A percentile compares a stretch with the other conserved stretches of the same genome.
phyloP scores from a whole-genome alignment of 2,797 vertebrate species.

The Clarias pachynema region DNA sequence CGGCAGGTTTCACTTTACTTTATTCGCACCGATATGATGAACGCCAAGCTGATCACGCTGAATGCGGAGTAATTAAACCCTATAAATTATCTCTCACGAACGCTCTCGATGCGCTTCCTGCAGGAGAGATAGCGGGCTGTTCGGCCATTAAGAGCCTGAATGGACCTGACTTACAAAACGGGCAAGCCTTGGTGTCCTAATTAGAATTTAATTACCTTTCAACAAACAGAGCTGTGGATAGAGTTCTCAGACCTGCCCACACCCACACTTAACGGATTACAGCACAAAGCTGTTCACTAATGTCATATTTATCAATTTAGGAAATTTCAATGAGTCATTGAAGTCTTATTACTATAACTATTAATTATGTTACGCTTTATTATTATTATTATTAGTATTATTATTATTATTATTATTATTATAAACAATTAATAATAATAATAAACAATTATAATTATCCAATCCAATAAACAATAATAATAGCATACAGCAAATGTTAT shows the following conservation, averaged over 20 bases:
- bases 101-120: slow-evolving; percentile 81
- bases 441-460: not conserved
- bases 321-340: not conserved
- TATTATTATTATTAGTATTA: not conserved
- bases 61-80: slow-evolving; percentile 92
- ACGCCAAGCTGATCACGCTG: slow-evolving; percentile 86
- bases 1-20: slow-evolving; percentile 70
- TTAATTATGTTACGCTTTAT: not conserved
- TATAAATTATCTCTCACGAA: slow-evolving; percentile 88
- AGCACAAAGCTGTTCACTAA: not conserved
- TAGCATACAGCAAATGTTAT: not conserved
- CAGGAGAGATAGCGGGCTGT: slow-evolving; percentile 84
- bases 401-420: not conserved
- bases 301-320: not conserved
- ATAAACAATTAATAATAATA: not conserved
- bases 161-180: slow-evolving; percentile 77
- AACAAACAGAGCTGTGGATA: slow-evolving; percentile 79
- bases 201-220: slow-evolving; percentile 88
- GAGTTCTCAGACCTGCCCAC: slow-evolving; percentile 78
- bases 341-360: not conserved
- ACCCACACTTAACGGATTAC: slow-evolving; percentile 54
- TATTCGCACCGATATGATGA: slow-evolving; percentile 85
- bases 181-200: slow-evolving; percentile 77
- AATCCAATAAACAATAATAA: not conserved
- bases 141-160: slow-evolving; percentile 82